phyloP scores from a whole-genome alignment of 30 jellyfish, hydroid and myxozoan genomes.

The Hydra vulgaris region DNA sequence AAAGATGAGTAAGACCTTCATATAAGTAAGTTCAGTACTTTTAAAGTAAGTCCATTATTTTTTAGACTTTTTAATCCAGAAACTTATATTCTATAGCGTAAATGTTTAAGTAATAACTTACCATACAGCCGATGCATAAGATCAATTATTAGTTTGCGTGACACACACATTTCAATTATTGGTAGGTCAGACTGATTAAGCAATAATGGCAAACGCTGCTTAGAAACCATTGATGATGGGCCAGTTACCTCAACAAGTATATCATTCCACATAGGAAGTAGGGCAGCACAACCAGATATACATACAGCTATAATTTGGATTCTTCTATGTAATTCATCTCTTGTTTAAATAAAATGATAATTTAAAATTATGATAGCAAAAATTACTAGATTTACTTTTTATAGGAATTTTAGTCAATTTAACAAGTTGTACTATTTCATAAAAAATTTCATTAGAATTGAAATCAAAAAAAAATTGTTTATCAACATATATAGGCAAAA shows the following conservation, averaged over 20 bases:
- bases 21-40: too few species aligned
- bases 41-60: too few species aligned
- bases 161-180: slow-evolving; percentile 17
- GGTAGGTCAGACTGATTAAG: background rate
- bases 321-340: slow-evolving; percentile 62
- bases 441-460: too few species aligned
- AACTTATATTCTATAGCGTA: too few species aligned
- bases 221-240: slow-evolving; percentile 1
- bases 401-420: too few species aligned
- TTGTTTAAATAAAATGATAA: background rate
- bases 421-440: too few species aligned
- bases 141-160: slow-evolving; percentile 52
- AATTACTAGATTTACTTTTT: too few species aligned
- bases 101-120: too few species aligned
- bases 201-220: slow-evolving; percentile 2
- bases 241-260: slow-evolving; percentile 29
- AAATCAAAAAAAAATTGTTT: too few species aligned
- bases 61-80: too few species aligned
- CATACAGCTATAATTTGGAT: slow-evolving; percentile 49
- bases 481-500: too few species aligned
- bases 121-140: slow-evolving; percentile 48
- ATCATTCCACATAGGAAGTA: slow-evolving; percentile 58
- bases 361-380: background rate
- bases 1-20: too few species aligned
- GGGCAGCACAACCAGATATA: slow-evolving; percentile 48